phyloP scores from a whole-genome alignment of 1,140 invertebrate species.

The Caenorhabditis elegans region WBcel235 BX284604.4:11526501-11527000 shows the following conservation, averaged over 20 bases:
- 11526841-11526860: neutral
- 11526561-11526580: conserved; percentile 25
- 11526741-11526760: neutral
- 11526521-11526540: conserved; percentile 35
- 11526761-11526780: neutral
- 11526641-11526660: neutral
- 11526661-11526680: conserved; percentile 14
- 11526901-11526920: neutral
- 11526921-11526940: neutral
- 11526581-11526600: neutral
- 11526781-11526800: neutral
- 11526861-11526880: neutral
- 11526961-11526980: neutral
- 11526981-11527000: conserved; percentile 44
- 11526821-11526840: neutral
- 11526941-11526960: neutral
- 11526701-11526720: neutral
- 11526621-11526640: neutral
- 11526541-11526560: conserved; percentile 25
- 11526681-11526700: neutral
- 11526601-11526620: conserved; percentile 21
- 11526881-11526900: neutral
- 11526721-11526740: neutral
- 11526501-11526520: neutral
- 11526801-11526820: neutral